Conservation (phyloP, 2,113 vertebrate genomes). For the Malaclemys terrapin region DNA sequence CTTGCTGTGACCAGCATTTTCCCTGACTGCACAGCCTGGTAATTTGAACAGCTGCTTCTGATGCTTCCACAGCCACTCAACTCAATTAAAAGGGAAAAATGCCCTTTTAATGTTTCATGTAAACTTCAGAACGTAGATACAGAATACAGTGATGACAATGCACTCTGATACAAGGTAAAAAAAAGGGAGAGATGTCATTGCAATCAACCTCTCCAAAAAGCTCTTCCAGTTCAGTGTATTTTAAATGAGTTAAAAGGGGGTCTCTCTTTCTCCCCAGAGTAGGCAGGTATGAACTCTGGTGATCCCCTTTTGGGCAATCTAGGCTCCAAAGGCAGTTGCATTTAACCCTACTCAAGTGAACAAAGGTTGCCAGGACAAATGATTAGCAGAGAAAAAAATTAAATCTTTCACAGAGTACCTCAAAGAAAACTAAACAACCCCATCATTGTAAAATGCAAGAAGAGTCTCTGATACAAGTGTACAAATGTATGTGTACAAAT, state of each 20-base stretch:
- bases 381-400: neutral
- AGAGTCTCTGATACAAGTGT: neutral
- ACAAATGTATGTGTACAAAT: neutral
- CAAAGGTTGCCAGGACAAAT: neutral
- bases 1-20: neutral
- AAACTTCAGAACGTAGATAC: neutral
- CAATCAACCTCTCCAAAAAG: neutral
- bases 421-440: neutral
- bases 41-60: neutral
- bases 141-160: neutral
- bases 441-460: neutral
- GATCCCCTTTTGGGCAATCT: neutral
- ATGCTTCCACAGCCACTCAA: neutral
- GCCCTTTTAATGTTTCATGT: neutral
- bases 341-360: neutral
- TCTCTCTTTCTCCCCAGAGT: neutral
- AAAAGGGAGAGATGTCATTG: neutral
- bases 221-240: neutral
- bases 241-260: neutral
- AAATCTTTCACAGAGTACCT: neutral
- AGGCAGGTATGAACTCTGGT: neutral
- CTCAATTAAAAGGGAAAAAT: neutral
- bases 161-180: neutral
- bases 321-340: neutral
- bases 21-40: neutral